phyloP scores from a whole-genome alignment of 2,113 vertebrate species.

The Dunckerocampus dactyliophorus region DNA sequence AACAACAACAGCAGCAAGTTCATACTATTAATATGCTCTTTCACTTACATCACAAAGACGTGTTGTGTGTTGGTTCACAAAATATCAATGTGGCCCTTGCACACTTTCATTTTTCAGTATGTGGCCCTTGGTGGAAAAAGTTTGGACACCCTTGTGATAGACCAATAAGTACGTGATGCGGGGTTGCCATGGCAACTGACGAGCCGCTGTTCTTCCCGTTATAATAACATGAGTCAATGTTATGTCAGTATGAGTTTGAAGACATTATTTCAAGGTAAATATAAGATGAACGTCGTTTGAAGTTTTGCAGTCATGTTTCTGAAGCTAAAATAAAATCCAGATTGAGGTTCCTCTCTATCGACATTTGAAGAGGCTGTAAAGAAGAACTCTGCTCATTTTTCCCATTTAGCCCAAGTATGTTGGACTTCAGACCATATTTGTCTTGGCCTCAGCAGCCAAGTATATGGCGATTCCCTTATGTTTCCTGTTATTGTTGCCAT shows the following conservation, averaged over 20 bases:
- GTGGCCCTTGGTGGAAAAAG: no score
- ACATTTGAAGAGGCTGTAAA: slow-evolving; percentile 13
- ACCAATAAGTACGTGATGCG: background rate
- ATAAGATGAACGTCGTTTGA: slow-evolving; percentile 17
- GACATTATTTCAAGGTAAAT: no score
- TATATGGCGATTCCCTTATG: slow-evolving; percentile 50
- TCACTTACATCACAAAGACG: no score
- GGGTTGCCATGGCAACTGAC: background rate
- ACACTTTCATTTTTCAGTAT: no score
- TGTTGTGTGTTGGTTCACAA: no score
- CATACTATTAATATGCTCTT: no score
- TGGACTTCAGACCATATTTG: slow-evolving; percentile 43
- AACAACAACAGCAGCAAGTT: no score
- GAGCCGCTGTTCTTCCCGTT: background rate
- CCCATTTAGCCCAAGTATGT: slow-evolving; percentile 33
- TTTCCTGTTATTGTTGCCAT: slow-evolving; percentile 58
- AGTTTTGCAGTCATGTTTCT: slow-evolving; percentile 11
- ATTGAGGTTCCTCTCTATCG: slow-evolving; percentile 7
- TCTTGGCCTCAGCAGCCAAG: slow-evolving; percentile 45
- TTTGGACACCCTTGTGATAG: no score
- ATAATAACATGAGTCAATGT: background rate
- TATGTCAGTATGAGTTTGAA: background rate
- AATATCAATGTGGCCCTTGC: no score
- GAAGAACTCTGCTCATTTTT: slow-evolving; percentile 41
- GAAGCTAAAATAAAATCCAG: slow-evolving; percentile 9